A percentile compares a stretch with the other conserved stretches of the same genome.
Evolutionary conservation across 2,797 vertebrate genomes (phyloP).

Genomic region (Clarias laeviceps): DNA sequence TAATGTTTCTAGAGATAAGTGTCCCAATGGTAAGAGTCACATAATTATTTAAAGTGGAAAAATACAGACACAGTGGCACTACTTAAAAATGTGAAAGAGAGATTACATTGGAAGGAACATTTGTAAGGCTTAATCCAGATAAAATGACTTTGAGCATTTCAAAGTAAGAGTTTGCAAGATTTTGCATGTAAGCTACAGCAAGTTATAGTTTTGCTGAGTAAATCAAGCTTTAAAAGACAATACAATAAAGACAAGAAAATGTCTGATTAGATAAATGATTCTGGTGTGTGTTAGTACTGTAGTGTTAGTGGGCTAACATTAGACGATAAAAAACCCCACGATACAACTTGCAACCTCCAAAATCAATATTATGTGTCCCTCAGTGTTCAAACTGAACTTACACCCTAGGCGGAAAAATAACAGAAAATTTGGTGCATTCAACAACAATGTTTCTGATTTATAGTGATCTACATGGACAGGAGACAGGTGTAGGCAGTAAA

Average conservation of each 20-base stretch:
- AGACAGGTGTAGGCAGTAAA: slow-evolving; percentile 9
- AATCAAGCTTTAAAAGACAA: background rate
- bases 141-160: slow-evolving; percentile 1
- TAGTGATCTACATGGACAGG: background rate
- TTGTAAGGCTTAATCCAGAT: background rate
- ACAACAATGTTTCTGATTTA: background rate
- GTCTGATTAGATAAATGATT: background rate
- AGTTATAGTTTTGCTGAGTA: background rate
- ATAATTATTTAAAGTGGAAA: slow-evolving; percentile 8
- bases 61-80: background rate
- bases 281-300: background rate
- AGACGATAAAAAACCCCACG: slow-evolving; percentile 1
- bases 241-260: background rate
- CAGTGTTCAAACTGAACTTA: slow-evolving; percentile 8
- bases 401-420: background rate
- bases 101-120: background rate
- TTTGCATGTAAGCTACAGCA: background rate
- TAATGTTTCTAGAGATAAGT: background rate
- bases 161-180: background rate
- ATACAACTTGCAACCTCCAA: background rate
- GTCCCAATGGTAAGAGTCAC: background rate
- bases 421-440: background rate
- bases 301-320: background rate
- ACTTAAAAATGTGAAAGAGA: background rate
- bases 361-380: background rate